These are phyloP conservation scores for Drosophila pegasa DNA, from an alignment of 2,888 invertebrate genomes.

Conservation along the genomic window DNA sequence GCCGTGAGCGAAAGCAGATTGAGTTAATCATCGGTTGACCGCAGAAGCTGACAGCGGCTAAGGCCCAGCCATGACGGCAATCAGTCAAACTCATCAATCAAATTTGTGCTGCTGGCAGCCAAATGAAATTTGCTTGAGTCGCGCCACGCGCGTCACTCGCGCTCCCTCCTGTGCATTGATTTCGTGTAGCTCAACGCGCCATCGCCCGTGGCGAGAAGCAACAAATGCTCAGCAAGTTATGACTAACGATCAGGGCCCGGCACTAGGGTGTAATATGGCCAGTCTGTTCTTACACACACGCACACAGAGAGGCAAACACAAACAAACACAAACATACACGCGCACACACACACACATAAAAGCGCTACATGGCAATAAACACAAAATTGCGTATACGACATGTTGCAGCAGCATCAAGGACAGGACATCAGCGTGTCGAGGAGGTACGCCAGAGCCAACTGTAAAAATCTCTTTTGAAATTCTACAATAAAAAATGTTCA, in stretches of 20 bases:
- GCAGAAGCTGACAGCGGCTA: constrained; percentile 22
- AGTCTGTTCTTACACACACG: constrained; percentile 17
- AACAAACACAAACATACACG: background rate
- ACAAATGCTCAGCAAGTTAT: constrained; percentile 50
- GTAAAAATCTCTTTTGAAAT: constrained; percentile 56
- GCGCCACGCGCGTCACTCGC: constrained; percentile 1
- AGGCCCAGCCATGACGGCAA: constrained; percentile 43
- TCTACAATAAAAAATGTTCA: constrained; percentile 67
- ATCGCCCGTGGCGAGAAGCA: constrained; percentile 35
- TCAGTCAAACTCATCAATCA: constrained; percentile 70
- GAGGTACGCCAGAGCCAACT: constrained; percentile 32
- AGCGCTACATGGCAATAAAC: constrained; percentile 68
- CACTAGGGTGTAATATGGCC: constrained; percentile 24
- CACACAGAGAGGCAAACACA: background rate
- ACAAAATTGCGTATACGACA: constrained; percentile 70
- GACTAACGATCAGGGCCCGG: constrained; percentile 31
- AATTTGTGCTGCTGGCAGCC: constrained; percentile 42
- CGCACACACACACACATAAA: constrained; percentile 38
- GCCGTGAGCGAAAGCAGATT: constrained; percentile 57
- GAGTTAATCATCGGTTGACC: constrained; percentile 69
- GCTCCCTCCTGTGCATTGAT: constrained; percentile 39
- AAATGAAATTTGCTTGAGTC: constrained; percentile 43
- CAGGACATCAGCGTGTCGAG: constrained; percentile 14
- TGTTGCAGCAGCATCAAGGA: constrained; percentile 61
- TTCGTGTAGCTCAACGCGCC: constrained; percentile 10